Evolutionary conservation across 2,888 invertebrate genomes (phyloP), one percentile per base, ranked within the genome.

Genomic region (Erannis defoliaria): DNA sequence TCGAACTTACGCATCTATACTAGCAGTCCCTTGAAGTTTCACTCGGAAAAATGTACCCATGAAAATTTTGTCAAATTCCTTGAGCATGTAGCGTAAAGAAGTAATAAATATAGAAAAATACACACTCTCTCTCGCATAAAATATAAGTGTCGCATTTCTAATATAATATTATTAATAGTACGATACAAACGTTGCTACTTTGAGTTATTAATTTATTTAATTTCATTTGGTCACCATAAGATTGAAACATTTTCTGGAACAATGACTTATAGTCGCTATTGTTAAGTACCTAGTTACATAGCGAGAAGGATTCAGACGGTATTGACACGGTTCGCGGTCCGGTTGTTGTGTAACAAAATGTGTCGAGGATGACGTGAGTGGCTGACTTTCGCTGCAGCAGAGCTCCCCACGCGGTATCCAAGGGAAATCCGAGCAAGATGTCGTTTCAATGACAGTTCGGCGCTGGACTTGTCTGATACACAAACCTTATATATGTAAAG

Each of bases 301-400:
- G 5, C 8, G 14, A 37, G 40, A 19, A 60, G 48, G 54, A 62
- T 54, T 42, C 51, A 60, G 5, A 29, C 42, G 59, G 70, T 76
- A 78, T 77, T 84, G 84, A 82, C 88, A 85, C 81, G 76, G 80
- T 81, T 83, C 31, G 61, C 70, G 72, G 80, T 81, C 81, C 84
- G 81, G 78, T 74, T 72, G 76, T 88, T 89, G 86, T 85, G 86
- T 86, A 90, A 91, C 79, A 76, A 73, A n/a, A 79, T 79, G 76
- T 80, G 80, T 74, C 75, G 78, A 77, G 76, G 78, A 78, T 89
- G 90, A 89, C 84, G 86, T 80, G 82, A 55, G 59, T 72, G 62
- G 75, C 72, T 67, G 77, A 85, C 90, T 90, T 90, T 90, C 90
- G 89, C 90, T 78, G 74, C 74, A 73, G 64, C 68, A 35, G 37